Percentiles rank a stretch among this genome's conserved stretches.
Conservation (phyloP, 2,797 vertebrate genomes). For the Danionella dracula region DNA sequence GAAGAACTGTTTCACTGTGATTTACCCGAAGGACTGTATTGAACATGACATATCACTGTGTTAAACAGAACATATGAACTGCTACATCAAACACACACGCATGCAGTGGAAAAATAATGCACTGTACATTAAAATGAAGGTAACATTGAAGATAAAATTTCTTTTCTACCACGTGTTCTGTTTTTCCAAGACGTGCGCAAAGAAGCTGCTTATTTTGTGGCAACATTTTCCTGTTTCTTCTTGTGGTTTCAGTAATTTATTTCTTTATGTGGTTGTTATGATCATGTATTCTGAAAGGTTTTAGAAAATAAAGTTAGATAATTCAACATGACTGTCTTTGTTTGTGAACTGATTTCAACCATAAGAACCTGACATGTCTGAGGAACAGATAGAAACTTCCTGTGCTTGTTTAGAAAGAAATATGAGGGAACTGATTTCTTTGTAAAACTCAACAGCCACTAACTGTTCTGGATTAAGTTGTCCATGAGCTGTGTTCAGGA, state of each 20-base stretch:
- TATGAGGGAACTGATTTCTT: too few relatives aligned
- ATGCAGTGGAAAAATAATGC: constrained; percentile 1
- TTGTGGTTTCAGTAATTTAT: too few relatives aligned
- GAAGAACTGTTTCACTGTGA: constrained; percentile 12
- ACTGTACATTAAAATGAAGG: not conserved
- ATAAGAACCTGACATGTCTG: not conserved
- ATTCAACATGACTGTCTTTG: not conserved
- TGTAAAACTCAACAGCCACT: not conserved
- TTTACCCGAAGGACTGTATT: constrained; percentile 9
- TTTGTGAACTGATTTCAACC: constrained; percentile 4
- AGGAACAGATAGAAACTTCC: not conserved
- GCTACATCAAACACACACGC: not conserved
- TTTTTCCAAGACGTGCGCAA: constrained; percentile 11
- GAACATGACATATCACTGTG: not conserved
- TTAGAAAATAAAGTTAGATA: constrained; percentile 62
- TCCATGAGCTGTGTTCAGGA: not conserved
- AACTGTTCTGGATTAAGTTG: not conserved
- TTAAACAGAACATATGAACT: not conserved
- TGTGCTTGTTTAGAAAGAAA: too few relatives aligned
- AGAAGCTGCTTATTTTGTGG: constrained; percentile 27
- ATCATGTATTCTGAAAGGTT: too few relatives aligned
- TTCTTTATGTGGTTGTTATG: constrained; percentile 38
- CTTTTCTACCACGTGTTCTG: too few relatives aligned
- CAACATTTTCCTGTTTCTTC: constrained; percentile 55
- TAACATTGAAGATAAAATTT: not conserved